Evolutionary conservation across 2,888 invertebrate genomes (phyloP), one percentile per base, ranked within the genome.

Genomic region (Coenonympha glycerion): DNA sequence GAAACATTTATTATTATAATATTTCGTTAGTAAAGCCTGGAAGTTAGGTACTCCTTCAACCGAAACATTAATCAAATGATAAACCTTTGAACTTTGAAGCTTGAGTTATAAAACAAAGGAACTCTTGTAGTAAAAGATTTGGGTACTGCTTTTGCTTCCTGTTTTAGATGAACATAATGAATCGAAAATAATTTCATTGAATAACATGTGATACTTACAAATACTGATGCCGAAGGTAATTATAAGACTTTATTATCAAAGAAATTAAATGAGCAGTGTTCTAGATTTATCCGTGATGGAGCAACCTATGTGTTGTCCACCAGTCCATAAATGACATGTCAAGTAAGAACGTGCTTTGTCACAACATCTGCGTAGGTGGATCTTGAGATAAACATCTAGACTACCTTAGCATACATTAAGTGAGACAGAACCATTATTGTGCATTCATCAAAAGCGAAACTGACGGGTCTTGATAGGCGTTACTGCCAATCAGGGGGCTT

Each of bases 381-480:
- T 57, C 62, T 48, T 60, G 56, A 55, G 61, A 67, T 66, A 67
- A 65, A 62, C 62, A 65, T 66, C 65, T 59, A 62, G 54, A 65
- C 64, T 64, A 64, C 62, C 59, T 65, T 64, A 61, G 62, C 63
- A 66, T 67, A 66, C 60, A 70, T 69, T 67, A 64, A 68, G 61
- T 65, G 56, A 65, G 63, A 65, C 64, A 58, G 63, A 24, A 61
- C 68, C 59, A 63, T 64, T 65, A 71, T 66, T 72, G 73, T 73
- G 64, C 64, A 66, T 66, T 65, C 65, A 66, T 73, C 67, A 68
- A 66, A 67, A 67, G 57, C 53, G 36, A 66, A 68, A 65, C 65
- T 66, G 67, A 67, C 65, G 61, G 59, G 59, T 67, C 63, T 67
- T 39, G 53, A 65, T 69, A 70, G 73, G 75, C 72, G 79, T 71